Evolutionary conservation across 2,888 invertebrate genomes (phyloP), one percentile per base, ranked within the genome.

Genomic region (Folsomia manolachei): DNA sequence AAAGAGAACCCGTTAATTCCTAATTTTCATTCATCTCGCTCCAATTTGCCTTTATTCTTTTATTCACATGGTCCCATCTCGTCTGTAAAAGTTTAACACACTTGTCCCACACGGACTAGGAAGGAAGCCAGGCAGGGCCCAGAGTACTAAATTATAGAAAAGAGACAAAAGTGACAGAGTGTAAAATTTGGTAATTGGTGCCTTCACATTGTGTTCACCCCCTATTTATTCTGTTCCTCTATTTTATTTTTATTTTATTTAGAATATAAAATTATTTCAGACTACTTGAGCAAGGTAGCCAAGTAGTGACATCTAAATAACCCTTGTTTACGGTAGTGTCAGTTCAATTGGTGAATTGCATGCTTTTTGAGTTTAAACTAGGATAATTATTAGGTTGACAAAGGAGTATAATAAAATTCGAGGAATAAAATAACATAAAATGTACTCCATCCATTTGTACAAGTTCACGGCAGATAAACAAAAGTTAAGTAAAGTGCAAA

Each of bases 101-200:
- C 60, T 19, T 19, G 60, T 21, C n/a, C 60, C 60, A n/a, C n/a
- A n/a, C n/a, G n/a, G n/a, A n/a, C n/a, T n/a, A n/a, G n/a, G n/a
- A n/a, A n/a, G n/a, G n/a, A n/a, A n/a, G n/a, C n/a, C n/a, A n/a
- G n/a, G n/a, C n/a, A n/a, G n/a, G n/a, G n/a, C n/a, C n/a, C 7
- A n/a, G 60, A 60, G 60, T 14, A 39, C 39, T 39, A 39, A 39
- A 56, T 56, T 19, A 56, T 56, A 7, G 18, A 56, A 56, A 19
- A 56, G 56, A 21, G 56, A 18, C 56, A 56, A 56, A 76, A 79
- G 78, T 78, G 79, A 78, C 79, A 79, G 74, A 77, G 78, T 78
- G 76, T 75, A 75, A 74, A 79, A 79, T 79, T 78, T 72, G 76
- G 74, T 78, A 79, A 79, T 79, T 67, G 24, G 67, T 39, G 39